A percentile compares a stretch with the other conserved stretches of the same genome.
Evolutionary conservation across 2,797 vertebrate species (phyloP).

Genomic region (Valencia hispanica): DNA sequence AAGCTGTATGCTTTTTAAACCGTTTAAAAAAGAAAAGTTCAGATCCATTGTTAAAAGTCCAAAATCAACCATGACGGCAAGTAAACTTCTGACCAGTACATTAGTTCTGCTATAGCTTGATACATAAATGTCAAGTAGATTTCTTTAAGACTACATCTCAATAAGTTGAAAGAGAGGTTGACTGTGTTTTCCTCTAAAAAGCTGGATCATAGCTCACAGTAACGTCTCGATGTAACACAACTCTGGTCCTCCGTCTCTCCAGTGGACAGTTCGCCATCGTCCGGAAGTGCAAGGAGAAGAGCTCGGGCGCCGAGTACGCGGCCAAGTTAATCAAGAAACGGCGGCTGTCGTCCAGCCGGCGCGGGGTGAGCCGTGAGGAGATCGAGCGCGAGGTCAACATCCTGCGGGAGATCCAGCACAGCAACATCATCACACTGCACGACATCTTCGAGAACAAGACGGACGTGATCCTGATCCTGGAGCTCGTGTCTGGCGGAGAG

Average conservation of each 20-base stretch:
- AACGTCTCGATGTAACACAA: neutral
- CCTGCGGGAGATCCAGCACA: constrained; percentile 95
- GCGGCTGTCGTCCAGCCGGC: constrained; percentile 92
- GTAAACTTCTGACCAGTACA: neutral
- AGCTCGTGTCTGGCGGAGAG: constrained; percentile 96
- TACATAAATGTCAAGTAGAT: neutral
- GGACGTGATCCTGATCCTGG: constrained; percentile 97
- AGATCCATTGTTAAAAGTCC: neutral
- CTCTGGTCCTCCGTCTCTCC: constrained; percentile 7
- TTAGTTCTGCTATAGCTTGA: neutral
- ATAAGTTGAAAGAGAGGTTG: too few species aligned
- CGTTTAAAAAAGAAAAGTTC: neutral
- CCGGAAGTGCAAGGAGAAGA: constrained; percentile 92
- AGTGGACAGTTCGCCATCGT: constrained; percentile 98
- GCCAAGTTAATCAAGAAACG: constrained; percentile 99
- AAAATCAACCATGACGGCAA: neutral
- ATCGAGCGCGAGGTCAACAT: constrained; percentile 98
- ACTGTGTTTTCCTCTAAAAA: neutral
- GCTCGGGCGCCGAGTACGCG: constrained; percentile 85
- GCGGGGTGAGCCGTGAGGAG: constrained; percentile 96
- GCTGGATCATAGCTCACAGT: neutral
- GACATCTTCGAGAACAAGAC: constrained; percentile 99
- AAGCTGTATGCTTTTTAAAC: too few species aligned
- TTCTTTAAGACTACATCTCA: too few species aligned
- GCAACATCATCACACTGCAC: constrained; percentile 97